A percentile compares a stretch with the other conserved stretches of the same genome.
Conservation (phyloP, 2,888 invertebrate species). For the Antitype chi region DNA sequence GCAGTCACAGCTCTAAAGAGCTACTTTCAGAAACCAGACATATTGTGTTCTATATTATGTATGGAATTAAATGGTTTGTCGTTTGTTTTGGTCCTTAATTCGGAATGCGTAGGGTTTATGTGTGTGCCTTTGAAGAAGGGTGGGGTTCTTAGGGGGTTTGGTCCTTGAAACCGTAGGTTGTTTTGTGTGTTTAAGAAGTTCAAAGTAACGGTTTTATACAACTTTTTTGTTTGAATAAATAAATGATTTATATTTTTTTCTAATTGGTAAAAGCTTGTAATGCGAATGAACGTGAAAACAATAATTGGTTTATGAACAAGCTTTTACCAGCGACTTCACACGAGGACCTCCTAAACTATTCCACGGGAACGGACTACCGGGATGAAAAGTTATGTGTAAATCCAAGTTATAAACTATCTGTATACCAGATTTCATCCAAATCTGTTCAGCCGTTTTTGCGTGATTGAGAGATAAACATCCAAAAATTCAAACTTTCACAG, state of each 20-base stretch:
- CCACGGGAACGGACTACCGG: too few species aligned
- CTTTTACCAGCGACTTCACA: too few species aligned
- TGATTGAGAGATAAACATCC: too few species aligned
- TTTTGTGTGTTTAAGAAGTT: background rate
- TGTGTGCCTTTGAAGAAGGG: background rate
- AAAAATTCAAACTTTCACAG: too few species aligned
- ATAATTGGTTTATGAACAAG: background rate
- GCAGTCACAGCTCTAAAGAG: constrained; percentile 49
- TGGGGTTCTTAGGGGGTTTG: too few species aligned
- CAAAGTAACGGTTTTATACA: background rate
- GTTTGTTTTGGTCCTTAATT: constrained; percentile 33
- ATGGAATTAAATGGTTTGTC: constrained; percentile 21
- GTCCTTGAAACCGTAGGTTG: background rate
- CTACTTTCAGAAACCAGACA: constrained; percentile 44
- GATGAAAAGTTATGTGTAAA: too few species aligned
- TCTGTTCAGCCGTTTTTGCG: too few species aligned
- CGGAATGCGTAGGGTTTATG: background rate
- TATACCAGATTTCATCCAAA: too few species aligned
- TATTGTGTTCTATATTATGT: constrained; percentile 36
- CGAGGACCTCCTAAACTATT: too few species aligned
- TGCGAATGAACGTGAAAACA: background rate
- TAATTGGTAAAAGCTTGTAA: background rate
- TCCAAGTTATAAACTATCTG: too few species aligned
- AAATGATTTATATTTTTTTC: background rate
- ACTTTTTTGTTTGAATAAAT: background rate